These are phyloP conservation scores for Palythoa caribaeorum DNA, from an alignment of 92 coral and sea anemone species.

Conservation along the genomic window DNA sequence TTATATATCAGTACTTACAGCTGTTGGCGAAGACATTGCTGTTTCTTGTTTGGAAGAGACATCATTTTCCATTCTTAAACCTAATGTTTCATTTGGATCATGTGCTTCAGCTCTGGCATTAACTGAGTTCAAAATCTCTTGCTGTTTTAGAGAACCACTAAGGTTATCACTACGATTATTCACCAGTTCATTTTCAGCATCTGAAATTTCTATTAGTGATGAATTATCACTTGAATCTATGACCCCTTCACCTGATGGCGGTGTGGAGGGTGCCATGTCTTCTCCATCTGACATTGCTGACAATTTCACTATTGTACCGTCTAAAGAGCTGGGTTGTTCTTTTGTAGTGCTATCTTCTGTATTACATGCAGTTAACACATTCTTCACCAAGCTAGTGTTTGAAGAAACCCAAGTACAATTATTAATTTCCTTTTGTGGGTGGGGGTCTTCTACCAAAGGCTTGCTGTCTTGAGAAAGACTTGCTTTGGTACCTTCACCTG, in stretches of 20 bases:
- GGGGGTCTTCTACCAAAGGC: neutral
- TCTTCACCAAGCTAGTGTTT: neutral
- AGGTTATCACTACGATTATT: neutral
- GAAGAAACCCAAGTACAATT: neutral
- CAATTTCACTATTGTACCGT: neutral
- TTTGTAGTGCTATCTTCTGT: neutral
- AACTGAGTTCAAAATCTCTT: neutral
- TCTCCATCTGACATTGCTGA: constrained; percentile 39
- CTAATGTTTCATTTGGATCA: neutral
- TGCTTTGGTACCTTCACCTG: neutral
- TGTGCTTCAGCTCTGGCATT: neutral
- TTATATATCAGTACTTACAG: constrained; percentile 3
- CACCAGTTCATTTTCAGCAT: constrained; percentile 22
- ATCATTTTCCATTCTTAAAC: neutral
- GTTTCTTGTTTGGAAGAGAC: neutral
- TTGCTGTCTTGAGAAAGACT: neutral
- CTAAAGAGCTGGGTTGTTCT: neutral
- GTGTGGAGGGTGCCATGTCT: constrained; percentile 48
- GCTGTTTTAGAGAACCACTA: neutral
- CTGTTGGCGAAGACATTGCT: neutral
- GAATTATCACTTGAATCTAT: constrained; percentile 35
- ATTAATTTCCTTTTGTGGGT: neutral
- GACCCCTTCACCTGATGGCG: constrained; percentile 32
- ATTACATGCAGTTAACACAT: neutral
- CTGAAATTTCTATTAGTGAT: constrained; percentile 36